Evolutionary conservation across 2,113 vertebrate genomes (phyloP), one percentile per base, ranked within the genome.

Genomic region (Platycercus adscitus): DNA sequence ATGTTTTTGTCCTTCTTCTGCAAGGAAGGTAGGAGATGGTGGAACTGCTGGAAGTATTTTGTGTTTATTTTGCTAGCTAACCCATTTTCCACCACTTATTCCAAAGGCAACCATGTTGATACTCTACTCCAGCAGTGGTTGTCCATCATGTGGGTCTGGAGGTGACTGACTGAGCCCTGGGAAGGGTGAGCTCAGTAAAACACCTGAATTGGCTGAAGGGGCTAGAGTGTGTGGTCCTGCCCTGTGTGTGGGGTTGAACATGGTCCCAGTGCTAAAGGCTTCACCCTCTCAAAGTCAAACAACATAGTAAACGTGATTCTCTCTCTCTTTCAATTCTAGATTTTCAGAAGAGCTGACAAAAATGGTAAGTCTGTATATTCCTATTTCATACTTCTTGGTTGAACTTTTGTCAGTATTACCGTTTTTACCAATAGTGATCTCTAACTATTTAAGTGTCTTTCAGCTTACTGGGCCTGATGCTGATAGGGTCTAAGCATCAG

Each of bases 291-390:
- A 0, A 1, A 28, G 47, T 7, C 1, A 7, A 61, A 47, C 56
- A 81, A 4, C 35, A 13, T 4, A 63, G 9, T 97, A 69, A 97
- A 91, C n/a, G 23, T 2, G 2, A n/a, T 49, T 97, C 24, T 97
- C 23, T 97, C 64, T 96, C 86, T 96, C 19, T 96, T 95, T 96
- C 81, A 65, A 89, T 96, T 94, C 83, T 75, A 98, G 98, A 98
- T 98, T 95, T 98, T 98, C 97, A 97, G 98, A 78, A 97, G 98
- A 33, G 98, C 98, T 7, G 98, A 98, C 97, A 98, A 98, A 96
- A 98, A 98, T 29, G 98, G 98, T 98, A 93, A 98, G 98, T 98
- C 53, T 52, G 12, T 44, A 28, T 28, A 3, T 73, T 91, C 49
- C 16, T 50, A 37, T 81, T 92, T 83, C 41, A 43, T 19, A 4